Conservation (phyloP, 2,888 invertebrate genomes). For the Drosophila pseudotalamancana region DNA sequence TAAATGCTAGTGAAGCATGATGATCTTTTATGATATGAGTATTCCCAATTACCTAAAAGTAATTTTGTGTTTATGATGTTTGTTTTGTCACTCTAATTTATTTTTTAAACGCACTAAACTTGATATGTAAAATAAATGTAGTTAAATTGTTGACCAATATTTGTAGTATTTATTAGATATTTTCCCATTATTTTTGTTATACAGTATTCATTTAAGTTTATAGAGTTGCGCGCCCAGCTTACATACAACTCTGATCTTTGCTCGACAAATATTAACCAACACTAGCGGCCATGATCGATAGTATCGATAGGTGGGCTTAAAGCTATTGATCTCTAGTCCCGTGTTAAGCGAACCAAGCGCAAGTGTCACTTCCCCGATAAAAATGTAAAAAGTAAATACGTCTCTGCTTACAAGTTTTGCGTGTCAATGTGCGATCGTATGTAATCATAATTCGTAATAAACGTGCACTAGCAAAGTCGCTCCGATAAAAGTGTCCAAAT, state of each 20-base stretch:
- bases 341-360: conserved; percentile 42
- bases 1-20: background rate
- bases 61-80: background rate
- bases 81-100: conserved; percentile 1
- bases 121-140: background rate
- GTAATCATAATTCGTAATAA: conserved; percentile 29
- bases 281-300: conserved; percentile 22
- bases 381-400: conserved; percentile 52
- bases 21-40: background rate
- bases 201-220: conserved; percentile 9
- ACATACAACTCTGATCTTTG: conserved; percentile 37
- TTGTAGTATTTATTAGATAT: background rate
- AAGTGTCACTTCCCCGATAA: conserved; percentile 56
- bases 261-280: conserved; percentile 7
- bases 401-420: conserved; percentile 31
- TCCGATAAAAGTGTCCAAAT: background rate
- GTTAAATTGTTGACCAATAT: background rate
- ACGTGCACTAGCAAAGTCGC: background rate
- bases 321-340: conserved; percentile 39
- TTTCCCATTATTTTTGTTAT: background rate
- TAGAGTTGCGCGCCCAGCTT: conserved; percentile 15
- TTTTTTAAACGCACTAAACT: background rate
- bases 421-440: conserved; percentile 53
- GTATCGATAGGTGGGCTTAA: conserved; percentile 39
- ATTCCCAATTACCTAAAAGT: background rate